Evolutionary conservation across 2,113 vertebrate genomes (phyloP), one percentile per base, ranked within the genome.

Genomic region (Cardinalis cardinalis): DNA sequence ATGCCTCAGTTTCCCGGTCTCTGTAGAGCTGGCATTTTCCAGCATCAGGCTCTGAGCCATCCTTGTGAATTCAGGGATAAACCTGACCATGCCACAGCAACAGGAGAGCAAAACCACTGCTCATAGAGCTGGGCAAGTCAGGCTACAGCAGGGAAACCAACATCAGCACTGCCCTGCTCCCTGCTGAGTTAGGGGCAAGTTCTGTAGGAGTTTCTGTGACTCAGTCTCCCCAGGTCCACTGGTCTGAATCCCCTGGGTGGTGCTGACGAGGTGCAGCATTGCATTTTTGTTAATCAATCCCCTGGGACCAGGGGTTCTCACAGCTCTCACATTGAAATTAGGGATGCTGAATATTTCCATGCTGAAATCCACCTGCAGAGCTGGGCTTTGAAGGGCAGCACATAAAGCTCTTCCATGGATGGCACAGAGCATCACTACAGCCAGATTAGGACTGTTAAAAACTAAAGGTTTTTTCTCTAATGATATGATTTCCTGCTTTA

Each of bases 241-340:
- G 46, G 14, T 41, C 36, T 69, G 74, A 73, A 31, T 41, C 38
- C 87, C n/a, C 59, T 64, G 65, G 65, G 43, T 28, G 78, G 40
- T 46, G 66, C 79, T 92, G 87, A 78, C 0, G 1, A 64, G 43
- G 15, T 48, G 32, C 58, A 70, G 58, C 70, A 7, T 2, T 23
- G 70, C 56, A 24, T 40, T 84, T 70, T 83, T 78, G 34, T 60
- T 90, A 87, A 90, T 89, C 64, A 85, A 81, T 53, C 43, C 40
- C 29, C 36, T 5, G 49, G 38, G 49, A 61, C 14, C 21, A 71
- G 78, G 59, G 81, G 24, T 52, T 36, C 63, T 75, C 49, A 26
- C 43, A 55, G 38, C 43, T 76, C 53, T 64, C 56, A 36, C 40
- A 23, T 36, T 76, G 56, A 60, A 91, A 79, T 68, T 26, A 53